Evolutionary conservation across 2,888 invertebrate genomes (phyloP).

Genomic region (Eurytoma californica): DNA sequence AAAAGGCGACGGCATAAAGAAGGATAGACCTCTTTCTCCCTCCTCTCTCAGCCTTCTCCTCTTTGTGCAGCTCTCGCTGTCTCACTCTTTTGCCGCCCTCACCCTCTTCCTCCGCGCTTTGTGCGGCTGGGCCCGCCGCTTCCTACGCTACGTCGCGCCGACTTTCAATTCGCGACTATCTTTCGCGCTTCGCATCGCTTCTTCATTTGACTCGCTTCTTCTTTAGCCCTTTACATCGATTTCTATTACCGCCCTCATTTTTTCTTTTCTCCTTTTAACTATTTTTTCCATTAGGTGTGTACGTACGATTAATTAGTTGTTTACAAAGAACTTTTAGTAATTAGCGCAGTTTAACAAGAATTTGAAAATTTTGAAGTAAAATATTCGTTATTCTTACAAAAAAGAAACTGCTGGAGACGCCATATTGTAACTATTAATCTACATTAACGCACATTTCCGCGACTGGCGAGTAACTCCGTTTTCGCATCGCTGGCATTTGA

Average conservation of each 20-base stretch:
- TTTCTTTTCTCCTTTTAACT: neutral
- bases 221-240: too few species aligned
- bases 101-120: neutral
- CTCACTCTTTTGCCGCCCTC: neutral
- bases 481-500: too few species aligned
- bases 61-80: neutral
- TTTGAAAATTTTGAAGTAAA: too few species aligned
- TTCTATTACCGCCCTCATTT: neutral
- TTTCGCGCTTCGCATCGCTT: neutral
- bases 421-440: neutral
- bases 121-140: neutral
- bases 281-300: neutral
- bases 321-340: too few species aligned
- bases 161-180: constrained; percentile 19
- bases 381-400: too few species aligned
- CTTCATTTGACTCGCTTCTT: neutral
- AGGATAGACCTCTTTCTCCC: constrained; percentile 43
- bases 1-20: constrained; percentile 52
- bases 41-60: constrained; percentile 41
- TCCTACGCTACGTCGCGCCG: neutral
- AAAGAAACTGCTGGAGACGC: too few species aligned
- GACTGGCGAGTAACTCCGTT: too few species aligned
- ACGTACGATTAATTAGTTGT: too few species aligned
- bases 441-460: too few species aligned
- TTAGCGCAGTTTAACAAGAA: too few species aligned